Conservation (phyloP, 2,113 vertebrate species). For the Bucco capensis region DNA sequence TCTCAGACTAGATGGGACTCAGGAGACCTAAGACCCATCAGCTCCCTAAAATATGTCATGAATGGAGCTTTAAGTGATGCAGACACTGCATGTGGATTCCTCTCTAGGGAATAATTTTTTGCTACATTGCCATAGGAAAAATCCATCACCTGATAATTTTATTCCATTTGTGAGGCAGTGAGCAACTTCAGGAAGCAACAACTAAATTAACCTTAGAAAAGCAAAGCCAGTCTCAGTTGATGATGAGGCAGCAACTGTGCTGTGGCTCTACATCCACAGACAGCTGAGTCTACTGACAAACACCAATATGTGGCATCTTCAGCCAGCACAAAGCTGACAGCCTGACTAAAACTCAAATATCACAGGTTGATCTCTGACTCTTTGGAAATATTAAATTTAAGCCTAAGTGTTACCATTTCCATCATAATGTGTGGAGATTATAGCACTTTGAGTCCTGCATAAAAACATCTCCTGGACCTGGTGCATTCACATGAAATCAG, state of each 20-base stretch:
- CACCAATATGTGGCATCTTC: neutral
- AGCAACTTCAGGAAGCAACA: neutral
- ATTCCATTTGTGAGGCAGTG: neutral
- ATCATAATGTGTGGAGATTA: neutral
- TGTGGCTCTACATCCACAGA: neutral
- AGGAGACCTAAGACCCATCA: neutral
- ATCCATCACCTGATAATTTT: slow-evolving; percentile 20
- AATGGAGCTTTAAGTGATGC: neutral
- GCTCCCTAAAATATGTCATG: neutral
- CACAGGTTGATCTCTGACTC: neutral
- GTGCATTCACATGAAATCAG: neutral
- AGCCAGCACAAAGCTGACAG: neutral
- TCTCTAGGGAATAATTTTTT: neutral
- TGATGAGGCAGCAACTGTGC: neutral
- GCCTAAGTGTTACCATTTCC: neutral
- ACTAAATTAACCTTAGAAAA: neutral
- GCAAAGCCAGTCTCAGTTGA: neutral
- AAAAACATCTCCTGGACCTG: neutral
- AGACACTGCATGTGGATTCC: neutral
- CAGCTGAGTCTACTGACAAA: neutral
- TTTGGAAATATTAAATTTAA: neutral
- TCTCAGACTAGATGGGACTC: neutral
- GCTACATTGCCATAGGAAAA: neutral
- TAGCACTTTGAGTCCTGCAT: neutral
- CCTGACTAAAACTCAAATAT: neutral